A percentile compares a stretch with the other conserved stretches of the same genome.
These are phyloP conservation scores for Lymantria dispar DNA, from an alignment of 2,888 invertebrate genomes.

Conservation along the genomic window DNA sequence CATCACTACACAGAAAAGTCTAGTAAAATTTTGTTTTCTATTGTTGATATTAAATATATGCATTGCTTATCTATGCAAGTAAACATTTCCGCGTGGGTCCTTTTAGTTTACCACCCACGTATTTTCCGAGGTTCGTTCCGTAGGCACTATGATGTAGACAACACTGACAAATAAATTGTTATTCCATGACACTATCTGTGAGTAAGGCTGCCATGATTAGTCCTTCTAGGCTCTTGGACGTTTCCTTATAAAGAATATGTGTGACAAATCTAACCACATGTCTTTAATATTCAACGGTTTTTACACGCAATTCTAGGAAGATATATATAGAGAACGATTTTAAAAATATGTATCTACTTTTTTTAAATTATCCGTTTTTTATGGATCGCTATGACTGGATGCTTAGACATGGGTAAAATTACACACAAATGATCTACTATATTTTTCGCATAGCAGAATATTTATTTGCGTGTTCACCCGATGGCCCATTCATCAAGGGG, in stretches of 20 bases:
- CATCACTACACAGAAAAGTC: too few relatives aligned
- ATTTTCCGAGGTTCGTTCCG: conserved; percentile 58
- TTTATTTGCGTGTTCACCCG: too few relatives aligned
- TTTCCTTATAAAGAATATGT: conserved; percentile 41
- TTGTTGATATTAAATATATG: conserved; percentile 20
- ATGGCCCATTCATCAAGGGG: too few relatives aligned
- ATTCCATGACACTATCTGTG: conserved; percentile 56
- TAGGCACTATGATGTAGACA: conserved; percentile 42
- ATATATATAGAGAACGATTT: too few relatives aligned
- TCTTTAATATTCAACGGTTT: neutral
- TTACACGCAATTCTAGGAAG: too few relatives aligned
- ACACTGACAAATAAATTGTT: conserved; percentile 49
- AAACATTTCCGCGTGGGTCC: conserved; percentile 68
- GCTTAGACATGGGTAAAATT: too few relatives aligned
- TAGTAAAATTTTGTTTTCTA: conserved; percentile 22
- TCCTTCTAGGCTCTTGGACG: conserved; percentile 34
- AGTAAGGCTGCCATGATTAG: conserved; percentile 43
- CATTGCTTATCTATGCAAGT: conserved; percentile 48
- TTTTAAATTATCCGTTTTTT: too few relatives aligned
- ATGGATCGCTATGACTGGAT: too few relatives aligned
- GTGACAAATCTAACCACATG: conserved; percentile 15
- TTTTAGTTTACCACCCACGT: conserved; percentile 73
- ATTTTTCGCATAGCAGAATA: too few relatives aligned
- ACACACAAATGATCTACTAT: too few relatives aligned
- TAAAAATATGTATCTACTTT: too few relatives aligned